Conservation (phyloP, 1,140 invertebrate genomes). For the Himalopsyche phryganea region DNA sequence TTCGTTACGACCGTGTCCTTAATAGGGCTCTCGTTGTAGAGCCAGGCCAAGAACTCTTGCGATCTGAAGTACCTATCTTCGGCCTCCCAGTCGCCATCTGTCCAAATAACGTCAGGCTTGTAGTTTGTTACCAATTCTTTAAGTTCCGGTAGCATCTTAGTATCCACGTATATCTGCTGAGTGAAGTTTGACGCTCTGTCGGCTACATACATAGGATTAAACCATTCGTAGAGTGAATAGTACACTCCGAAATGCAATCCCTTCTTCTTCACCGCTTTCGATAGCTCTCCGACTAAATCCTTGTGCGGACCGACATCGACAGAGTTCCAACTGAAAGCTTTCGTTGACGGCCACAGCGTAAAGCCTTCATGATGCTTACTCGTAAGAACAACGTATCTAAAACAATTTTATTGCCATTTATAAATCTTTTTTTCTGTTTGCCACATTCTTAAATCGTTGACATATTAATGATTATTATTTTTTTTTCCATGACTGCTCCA, state of each 20-base stretch:
- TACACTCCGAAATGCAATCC: slow-evolving; percentile 80
- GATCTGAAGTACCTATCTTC: slow-evolving; percentile 78
- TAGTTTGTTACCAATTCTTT: slow-evolving; percentile 74
- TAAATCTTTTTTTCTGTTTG: too few relatives aligned
- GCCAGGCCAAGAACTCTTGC: slow-evolving; percentile 80
- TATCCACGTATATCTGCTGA: slow-evolving; percentile 62
- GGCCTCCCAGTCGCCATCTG: slow-evolving; percentile 88
- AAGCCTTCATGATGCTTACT: slow-evolving; percentile 94
- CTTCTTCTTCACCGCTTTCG: slow-evolving; percentile 63
- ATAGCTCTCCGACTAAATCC: slow-evolving; percentile 77
- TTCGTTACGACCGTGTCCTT: slow-evolving; percentile 85
- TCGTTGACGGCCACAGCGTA: slow-evolving; percentile 83
- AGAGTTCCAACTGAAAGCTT: slow-evolving; percentile 88
- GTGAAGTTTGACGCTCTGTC: slow-evolving; percentile 70
- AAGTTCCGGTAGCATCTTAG: slow-evolving; percentile 73
- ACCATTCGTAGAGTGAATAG: slow-evolving; percentile 91
- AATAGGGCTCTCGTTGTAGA: slow-evolving; percentile 94
- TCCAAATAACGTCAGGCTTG: slow-evolving; percentile 88
- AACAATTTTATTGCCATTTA: slow-evolving; percentile 33
- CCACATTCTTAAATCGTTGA: too few relatives aligned
- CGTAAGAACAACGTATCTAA: slow-evolving; percentile 82
- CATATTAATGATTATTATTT: too few relatives aligned
- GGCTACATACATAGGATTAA: slow-evolving; percentile 75
- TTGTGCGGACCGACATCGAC: slow-evolving; percentile 79
- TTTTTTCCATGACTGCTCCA: too few relatives aligned